Evolutionary conservation across 2,888 invertebrate genomes (phyloP).

Genomic region (Aphrophora alni): DNA sequence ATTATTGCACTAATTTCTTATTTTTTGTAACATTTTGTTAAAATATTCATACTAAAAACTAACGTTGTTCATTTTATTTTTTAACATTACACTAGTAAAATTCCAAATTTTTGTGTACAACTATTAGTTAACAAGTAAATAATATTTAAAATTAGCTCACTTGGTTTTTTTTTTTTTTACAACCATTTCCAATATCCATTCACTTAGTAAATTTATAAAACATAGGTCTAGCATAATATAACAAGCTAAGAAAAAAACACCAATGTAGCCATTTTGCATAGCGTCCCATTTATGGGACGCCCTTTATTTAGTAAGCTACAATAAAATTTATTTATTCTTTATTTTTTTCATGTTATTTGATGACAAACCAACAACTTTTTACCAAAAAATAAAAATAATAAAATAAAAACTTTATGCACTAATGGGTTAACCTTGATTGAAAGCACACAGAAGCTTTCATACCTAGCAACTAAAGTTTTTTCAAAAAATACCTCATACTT

Average conservation of each 20-base stretch:
- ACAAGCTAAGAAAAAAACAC: too few relatives aligned
- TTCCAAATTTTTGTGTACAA: neutral
- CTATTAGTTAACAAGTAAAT: neutral
- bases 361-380: neutral
- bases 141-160: too few relatives aligned
- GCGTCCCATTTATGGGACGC: neutral
- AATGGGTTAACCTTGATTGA: conserved; percentile 7
- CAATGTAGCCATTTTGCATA: neutral
- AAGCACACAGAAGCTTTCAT: too few relatives aligned
- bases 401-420: neutral
- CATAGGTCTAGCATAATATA: too few relatives aligned
- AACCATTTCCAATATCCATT: too few relatives aligned
- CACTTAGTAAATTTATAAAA: too few relatives aligned
- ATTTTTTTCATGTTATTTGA: neutral
- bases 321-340: neutral
- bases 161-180: too few relatives aligned
- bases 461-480: too few relatives aligned
- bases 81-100: neutral
- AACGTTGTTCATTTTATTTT: neutral
- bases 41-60: neutral
- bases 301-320: neutral
- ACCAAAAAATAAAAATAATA: neutral
- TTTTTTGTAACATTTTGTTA: too few relatives aligned
- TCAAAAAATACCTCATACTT: too few relatives aligned
- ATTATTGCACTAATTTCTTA: too few relatives aligned